These are phyloP conservation scores for Dynastes grantii DNA, from an alignment of 2,888 invertebrate genomes.

Conservation along the genomic window DNA sequence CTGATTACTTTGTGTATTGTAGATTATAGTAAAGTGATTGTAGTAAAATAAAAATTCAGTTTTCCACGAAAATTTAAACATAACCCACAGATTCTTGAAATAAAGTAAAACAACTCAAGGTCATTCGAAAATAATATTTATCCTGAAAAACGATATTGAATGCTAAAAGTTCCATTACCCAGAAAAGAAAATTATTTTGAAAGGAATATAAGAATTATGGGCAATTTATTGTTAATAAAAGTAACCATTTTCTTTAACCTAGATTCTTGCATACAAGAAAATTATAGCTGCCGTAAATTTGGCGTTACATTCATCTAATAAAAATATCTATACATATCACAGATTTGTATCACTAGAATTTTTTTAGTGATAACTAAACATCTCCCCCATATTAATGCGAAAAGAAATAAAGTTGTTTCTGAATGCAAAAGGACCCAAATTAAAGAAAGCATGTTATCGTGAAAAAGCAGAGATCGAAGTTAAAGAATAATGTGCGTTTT, in stretches of 20 bases:
- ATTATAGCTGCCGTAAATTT: not conserved
- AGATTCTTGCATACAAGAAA: not conserved
- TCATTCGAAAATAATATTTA: not conserved
- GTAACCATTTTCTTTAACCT: no score
- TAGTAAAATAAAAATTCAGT: no score
- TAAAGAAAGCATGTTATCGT: not conserved
- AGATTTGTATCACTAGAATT: not conserved
- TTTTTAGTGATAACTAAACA: constrained; percentile 3
- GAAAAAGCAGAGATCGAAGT: not conserved
- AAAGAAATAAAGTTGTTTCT: not conserved
- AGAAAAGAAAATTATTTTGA: not conserved
- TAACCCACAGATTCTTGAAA: no score
- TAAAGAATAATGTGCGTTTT: constrained; percentile 37
- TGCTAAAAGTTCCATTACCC: not conserved
- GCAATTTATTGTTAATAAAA: not conserved
- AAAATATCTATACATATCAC: not conserved
- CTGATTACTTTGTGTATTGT: no score
- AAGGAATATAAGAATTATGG: not conserved
- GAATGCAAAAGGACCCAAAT: not conserved
- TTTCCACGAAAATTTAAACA: no score
- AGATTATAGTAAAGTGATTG: no score
- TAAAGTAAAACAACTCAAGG: no score
- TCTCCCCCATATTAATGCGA: not conserved
- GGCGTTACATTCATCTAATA: not conserved
- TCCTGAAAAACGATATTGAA: constrained; percentile 9